phyloP scores from a whole-genome alignment of 2,113 vertebrate species.

The Oryctolagus cuniculus region mOryCun1.1 NC_091432.1:208791001-208791500 shows the following conservation, averaged over 20 bases:
- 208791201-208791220: not conserved
- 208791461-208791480: slow-evolving; percentile 34
- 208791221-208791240: not conserved
- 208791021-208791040: not conserved
- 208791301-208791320: not conserved
- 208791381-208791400: not conserved
- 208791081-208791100: not conserved
- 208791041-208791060: slow-evolving; percentile 17
- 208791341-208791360: not conserved
- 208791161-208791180: not conserved
- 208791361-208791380: slow-evolving; percentile 20
- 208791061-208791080: not conserved
- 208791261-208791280: not conserved
- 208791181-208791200: not conserved
- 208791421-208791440: not conserved
- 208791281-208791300: not conserved
- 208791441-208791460: slow-evolving; percentile 21
- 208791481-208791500: not conserved
- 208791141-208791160: not conserved
- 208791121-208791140: not conserved
- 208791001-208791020: not conserved
- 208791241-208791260: not conserved
- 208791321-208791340: not conserved
- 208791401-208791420: not conserved
- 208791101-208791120: not conserved